Percentiles rank a stretch among this genome's conserved stretches.
Conservation (phyloP, 2,888 invertebrate species). For the Pterostichus madidus region DNA sequence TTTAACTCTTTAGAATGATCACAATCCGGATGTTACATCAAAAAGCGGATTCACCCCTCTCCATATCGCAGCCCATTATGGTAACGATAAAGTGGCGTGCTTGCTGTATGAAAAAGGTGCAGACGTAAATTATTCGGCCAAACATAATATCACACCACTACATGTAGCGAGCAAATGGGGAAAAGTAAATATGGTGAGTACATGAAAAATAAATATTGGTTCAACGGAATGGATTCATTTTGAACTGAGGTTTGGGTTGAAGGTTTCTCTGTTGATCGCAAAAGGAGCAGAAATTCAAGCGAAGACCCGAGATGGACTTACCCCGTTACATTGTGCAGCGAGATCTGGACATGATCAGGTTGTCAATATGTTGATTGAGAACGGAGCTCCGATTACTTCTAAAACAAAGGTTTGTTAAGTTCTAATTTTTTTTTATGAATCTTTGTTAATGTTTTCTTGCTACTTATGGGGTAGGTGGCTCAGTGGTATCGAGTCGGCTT, state of each 20-base stretch:
- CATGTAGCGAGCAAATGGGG: slow-evolving; percentile 99
- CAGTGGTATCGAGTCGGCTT: too few relatives aligned
- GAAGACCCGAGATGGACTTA: slow-evolving; percentile 95
- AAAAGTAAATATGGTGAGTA: slow-evolving; percentile 91
- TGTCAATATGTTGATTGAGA: slow-evolving; percentile 91
- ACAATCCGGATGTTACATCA: slow-evolving; percentile 97
- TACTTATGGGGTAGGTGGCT: too few relatives aligned
- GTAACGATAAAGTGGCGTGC: slow-evolving; percentile 95
- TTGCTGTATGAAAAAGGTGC: slow-evolving; percentile 94
- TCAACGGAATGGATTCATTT: slow-evolving; percentile 7
- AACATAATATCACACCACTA: slow-evolving; percentile 98
- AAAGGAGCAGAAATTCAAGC: slow-evolving; percentile 95
- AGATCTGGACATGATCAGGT: slow-evolving; percentile 97
- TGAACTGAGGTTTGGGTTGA: neutral
- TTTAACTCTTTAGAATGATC: slow-evolving; percentile 85
- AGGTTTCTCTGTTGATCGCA: slow-evolving; percentile 90
- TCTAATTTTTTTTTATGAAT: neutral
- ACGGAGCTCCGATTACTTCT: slow-evolving; percentile 94
- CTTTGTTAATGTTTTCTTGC: neutral
- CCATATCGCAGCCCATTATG: slow-evolving; percentile 99
- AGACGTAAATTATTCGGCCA: slow-evolving; percentile 96
- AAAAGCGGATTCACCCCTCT: slow-evolving; percentile 99
- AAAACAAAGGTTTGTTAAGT: slow-evolving; percentile 89
- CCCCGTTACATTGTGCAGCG: slow-evolving; percentile 98
- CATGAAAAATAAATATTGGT: slow-evolving; percentile 28